Evolutionary conservation across 2,113 vertebrate genomes (phyloP).

Genomic region (Guaruba guarouba): DNA sequence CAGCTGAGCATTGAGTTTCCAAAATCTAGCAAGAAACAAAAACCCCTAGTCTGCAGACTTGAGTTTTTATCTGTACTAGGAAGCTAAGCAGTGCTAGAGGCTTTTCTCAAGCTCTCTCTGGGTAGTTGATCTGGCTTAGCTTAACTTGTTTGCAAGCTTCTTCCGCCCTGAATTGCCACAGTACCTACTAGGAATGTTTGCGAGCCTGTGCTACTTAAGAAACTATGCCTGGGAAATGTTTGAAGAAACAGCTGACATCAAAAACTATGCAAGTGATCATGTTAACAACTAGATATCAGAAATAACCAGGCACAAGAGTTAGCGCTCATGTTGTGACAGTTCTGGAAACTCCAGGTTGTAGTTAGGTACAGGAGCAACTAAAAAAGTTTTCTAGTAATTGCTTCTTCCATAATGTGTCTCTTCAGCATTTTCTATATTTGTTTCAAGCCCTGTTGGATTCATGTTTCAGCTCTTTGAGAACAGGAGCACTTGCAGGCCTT

Average conservation of each 20-base stretch:
- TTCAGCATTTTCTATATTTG: not conserved
- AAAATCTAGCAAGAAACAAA: not conserved
- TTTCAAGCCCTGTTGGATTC: not conserved
- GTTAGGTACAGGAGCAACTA: not conserved
- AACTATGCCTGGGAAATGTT: not conserved
- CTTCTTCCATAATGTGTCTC: not conserved
- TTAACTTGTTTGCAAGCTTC: not conserved
- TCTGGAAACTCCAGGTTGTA: not conserved
- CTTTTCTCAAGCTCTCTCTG: not conserved
- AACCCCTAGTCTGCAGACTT: not conserved
- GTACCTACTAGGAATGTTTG: not conserved
- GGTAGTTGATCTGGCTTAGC: not conserved
- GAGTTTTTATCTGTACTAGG: not conserved
- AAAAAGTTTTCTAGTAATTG: not conserved
- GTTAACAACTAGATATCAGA: not conserved
- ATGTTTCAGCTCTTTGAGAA: not conserved
- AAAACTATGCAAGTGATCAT: not conserved
- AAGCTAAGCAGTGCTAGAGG: not conserved
- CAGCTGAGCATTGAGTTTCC: not conserved
- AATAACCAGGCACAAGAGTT: not conserved
- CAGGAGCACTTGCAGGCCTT: not conserved
- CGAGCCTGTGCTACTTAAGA: not conserved
- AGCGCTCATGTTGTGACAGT: not conserved
- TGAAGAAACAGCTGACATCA: not conserved
- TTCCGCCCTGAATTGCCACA: not conserved